Conservation (phyloP, 2,888 invertebrate species). For the Himalopsyche kuldschensis region DNA sequence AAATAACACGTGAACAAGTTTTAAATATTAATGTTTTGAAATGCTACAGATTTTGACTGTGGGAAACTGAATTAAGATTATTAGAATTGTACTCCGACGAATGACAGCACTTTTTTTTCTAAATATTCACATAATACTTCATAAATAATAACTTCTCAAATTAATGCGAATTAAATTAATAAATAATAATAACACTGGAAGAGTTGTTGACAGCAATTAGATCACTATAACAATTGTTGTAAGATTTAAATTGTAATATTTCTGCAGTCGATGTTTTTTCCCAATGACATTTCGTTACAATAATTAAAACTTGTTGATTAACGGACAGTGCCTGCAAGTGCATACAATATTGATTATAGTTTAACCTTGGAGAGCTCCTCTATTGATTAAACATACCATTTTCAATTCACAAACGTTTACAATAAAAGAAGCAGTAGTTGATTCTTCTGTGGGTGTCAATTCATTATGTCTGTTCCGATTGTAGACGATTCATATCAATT, state of each 20-base stretch:
- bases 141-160: too few species aligned
- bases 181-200: too few species aligned
- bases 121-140: too few species aligned
- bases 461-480: background rate
- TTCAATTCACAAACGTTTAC: background rate
- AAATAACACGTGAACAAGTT: background rate
- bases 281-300: background rate
- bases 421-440: background rate
- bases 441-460: background rate
- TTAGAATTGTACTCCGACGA: too few species aligned
- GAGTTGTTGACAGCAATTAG: too few species aligned
- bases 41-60: too few species aligned
- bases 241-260: too few species aligned
- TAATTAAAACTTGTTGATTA: background rate
- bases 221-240: too few species aligned
- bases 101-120: too few species aligned
- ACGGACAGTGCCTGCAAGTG: background rate
- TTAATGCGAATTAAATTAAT: too few species aligned
- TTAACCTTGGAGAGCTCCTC: slow-evolving; percentile 13
- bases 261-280: background rate
- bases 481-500: background rate
- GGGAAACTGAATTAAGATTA: too few species aligned
- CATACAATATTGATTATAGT: slow-evolving; percentile 19
- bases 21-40: too few species aligned
- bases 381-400: slow-evolving; percentile 23